phyloP scores from a whole-genome alignment of 2,888 invertebrate genomes.

The Netelia inedita region DNA sequence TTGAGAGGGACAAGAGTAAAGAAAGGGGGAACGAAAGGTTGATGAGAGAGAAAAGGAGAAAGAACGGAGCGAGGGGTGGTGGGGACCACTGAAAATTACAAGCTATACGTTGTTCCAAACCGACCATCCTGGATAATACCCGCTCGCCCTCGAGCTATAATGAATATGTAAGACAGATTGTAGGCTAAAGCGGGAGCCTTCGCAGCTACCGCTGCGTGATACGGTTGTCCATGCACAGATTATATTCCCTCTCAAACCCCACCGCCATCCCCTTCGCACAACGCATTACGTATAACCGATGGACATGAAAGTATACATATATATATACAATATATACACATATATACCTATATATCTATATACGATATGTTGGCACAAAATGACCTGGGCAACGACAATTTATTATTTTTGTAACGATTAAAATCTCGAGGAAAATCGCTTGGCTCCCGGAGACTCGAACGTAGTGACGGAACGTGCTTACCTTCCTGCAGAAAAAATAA shows the following conservation, averaged over 20 bases:
- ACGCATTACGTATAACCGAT: conserved; percentile 45
- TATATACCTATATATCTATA: neutral
- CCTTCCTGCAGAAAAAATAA: conserved; percentile 21
- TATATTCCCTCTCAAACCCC: conserved; percentile 75
- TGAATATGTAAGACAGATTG: conserved; percentile 85
- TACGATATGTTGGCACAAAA: conserved; percentile 65
- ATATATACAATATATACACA: conserved; percentile 6
- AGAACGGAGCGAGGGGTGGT: conserved; percentile 39
- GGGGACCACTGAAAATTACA: conserved; percentile 84
- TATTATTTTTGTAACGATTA: conserved; percentile 81
- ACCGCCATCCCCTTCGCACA: conserved; percentile 50
- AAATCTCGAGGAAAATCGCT: conserved; percentile 76
- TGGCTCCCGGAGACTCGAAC: conserved; percentile 5
- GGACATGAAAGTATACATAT: conserved; percentile 18
- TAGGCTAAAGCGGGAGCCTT: conserved; percentile 84
- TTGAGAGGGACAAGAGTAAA: conserved; percentile 58
- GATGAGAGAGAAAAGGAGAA: conserved; percentile 24
- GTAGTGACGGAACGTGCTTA: conserved; percentile 13
- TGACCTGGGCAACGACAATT: conserved; percentile 78
- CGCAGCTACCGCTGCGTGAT: conserved; percentile 84
- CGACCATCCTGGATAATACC: conserved; percentile 85
- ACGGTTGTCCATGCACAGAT: conserved; percentile 84
- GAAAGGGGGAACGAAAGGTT: neutral
- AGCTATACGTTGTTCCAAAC: conserved; percentile 84
- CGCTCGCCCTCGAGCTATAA: conserved; percentile 84